Evolutionary conservation across 2,888 invertebrate species (phyloP), one percentile per base, ranked within the genome.

Genomic region (Clostera curtula): DNA sequence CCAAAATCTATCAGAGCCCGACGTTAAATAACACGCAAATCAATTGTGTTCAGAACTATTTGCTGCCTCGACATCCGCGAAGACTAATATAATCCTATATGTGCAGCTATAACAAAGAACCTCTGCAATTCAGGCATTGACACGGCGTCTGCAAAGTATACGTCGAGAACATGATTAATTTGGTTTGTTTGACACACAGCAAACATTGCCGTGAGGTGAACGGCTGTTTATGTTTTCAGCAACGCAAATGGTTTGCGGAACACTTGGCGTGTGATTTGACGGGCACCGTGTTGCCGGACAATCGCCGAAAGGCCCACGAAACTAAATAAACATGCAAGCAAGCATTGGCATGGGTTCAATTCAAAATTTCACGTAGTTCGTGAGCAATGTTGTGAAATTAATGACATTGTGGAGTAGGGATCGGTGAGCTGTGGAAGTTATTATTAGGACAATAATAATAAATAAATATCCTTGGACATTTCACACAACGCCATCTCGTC

Each of bases 261-360:
- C 38, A 27, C 34, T 43, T 33, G 31, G 31, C 24, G 31, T 23
- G 21, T 32, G 39, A 37, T 41, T 20, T 40, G 42, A 47, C 40
- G 30, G 30, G 34, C 14, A 30, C 36, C 43, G 42, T 45, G 41
- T 42, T 31, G 28, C 36, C 29, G 36, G 31, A 34, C 36, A 31
- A 43, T 45, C 43, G 30, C 33, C 27, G 42, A 39, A 45, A 30
- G 29, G 29, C 27, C 23, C 23, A 6, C 10, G 9, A 15, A 41
- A 46, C 50, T 54, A n/a, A n/a, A n/a, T n/a, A n/a, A n/a, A n/a
- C 57, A 57, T 56, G 59, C 56, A 50, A 52, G 45, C 24, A 28
- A 31, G 32, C 42, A 53, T 60, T 65, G 65, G 64, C 65, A 61
- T 36, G 31, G 47, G 49, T 58, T 59, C 66, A 60, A 62, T 47